Evolutionary conservation across 2,113 vertebrate genomes (phyloP).

Genomic region (Azemiops feae): DNA sequence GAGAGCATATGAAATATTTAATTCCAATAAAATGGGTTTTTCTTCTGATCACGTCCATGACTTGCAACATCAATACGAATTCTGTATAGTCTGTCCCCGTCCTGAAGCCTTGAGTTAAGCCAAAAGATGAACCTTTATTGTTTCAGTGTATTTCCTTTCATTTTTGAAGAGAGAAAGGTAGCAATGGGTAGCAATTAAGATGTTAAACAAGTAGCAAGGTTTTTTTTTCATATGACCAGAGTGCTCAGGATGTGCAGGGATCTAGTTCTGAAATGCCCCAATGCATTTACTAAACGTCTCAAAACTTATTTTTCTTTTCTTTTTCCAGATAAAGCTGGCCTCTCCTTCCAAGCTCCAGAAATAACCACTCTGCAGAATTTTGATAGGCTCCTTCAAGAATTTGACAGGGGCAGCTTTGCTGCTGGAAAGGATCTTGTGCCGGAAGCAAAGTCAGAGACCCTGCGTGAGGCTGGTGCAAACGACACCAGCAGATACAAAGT

Average conservation of each 20-base stretch:
- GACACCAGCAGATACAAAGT: conserved; percentile 74
- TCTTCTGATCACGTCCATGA: background rate
- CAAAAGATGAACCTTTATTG: background rate
- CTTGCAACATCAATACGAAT: background rate
- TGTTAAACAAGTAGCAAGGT: background rate
- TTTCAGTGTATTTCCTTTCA: background rate
- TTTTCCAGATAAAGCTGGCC: conserved; percentile 75
- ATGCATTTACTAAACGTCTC: background rate
- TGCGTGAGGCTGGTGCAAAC: conserved; percentile 17
- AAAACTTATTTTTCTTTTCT: conserved; percentile 28
- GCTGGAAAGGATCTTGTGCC: conserved; percentile 59
- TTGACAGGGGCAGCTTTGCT: conserved; percentile 63
- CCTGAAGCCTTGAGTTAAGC: background rate
- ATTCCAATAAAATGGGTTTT: background rate
- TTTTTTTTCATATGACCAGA: background rate
- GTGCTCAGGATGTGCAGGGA: background rate
- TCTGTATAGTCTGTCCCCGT: background rate
- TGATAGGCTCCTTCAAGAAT: conserved; percentile 73
- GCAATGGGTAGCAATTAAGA: background rate
- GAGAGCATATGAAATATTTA: background rate
- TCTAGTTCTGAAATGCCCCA: background rate
- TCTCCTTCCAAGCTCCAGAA: conserved; percentile 76
- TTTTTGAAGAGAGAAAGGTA: background rate
- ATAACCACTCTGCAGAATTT: conserved; percentile 83
- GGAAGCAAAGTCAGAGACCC: background rate